Base-by-base conservation (phyloP, 2,113 vertebrate genomes). In the Cebidichthys violaceus region DNA sequence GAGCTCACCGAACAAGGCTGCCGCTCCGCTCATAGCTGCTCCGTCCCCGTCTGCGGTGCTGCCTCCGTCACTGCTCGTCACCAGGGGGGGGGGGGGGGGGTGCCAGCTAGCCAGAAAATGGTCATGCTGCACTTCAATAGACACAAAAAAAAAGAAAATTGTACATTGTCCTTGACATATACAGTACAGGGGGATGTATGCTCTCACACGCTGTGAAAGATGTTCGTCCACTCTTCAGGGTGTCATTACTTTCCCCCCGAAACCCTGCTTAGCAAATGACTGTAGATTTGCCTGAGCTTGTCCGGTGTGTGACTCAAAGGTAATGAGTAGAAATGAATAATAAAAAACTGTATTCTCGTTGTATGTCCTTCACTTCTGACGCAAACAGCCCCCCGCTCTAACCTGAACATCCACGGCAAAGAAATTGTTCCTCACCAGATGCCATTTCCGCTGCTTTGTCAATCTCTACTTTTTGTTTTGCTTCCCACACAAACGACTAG, bases 401-500 rank as follows among this genome's bases (percentile, higher is more conserved):
- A 64, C 45, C 57, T 24, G 39, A 68, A 76, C 68, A 76, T 82
- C 52, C 50, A n/a, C 27, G 1, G 55, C 59, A 6, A 18, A 62
- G n/a, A 86, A 60, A 77, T 47, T 72, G 37, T 43, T 73, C 47
- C 75, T 15, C 13, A 47, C 65, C 82, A 81, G 70, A 81, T 86
- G 65, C 61, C 54, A 24, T 87, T 86, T 87, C 70, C 54, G 31
- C 81, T 54, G 27, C 59, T 82, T 88, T 87, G 89, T 88, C 78
- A 79, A 71, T 90, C 84, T 78, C 50, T 66, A 39, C 64, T 70
- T 87, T 68, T 85, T 84, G 73, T 90, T 87, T 72, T 79, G 61
- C 76, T 84, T 88, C 89, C 89, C 88, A 88, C 89, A 82, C 86
- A 82, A 83, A 70, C 85, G 87, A 80, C 75, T 37, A 61, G 54